phyloP scores from a whole-genome alignment of 2,888 invertebrate species.

The Craniophora ligustri region DNA sequence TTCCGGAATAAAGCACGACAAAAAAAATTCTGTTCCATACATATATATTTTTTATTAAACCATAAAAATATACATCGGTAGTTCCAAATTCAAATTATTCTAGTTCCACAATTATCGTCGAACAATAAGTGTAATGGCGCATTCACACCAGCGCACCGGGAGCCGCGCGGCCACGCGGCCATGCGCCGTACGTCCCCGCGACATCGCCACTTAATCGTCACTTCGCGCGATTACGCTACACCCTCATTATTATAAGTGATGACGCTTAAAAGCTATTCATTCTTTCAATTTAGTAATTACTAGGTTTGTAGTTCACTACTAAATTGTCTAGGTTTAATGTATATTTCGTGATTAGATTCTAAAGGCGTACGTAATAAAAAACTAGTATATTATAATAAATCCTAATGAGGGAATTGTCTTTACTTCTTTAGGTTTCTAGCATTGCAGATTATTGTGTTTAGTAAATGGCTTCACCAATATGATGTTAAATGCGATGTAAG shows the following conservation, averaged over 20 bases:
- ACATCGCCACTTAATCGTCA: slow-evolving; percentile 80
- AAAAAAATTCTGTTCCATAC: no score
- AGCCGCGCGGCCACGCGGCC: slow-evolving; percentile 67
- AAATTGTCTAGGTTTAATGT: slow-evolving; percentile 62
- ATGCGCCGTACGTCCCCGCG: slow-evolving; percentile 68
- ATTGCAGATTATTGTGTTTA: no score
- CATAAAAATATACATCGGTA: slow-evolving; percentile 35
- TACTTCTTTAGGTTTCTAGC: no score
- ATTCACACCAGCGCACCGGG: slow-evolving; percentile 69
- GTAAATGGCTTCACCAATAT: no score
- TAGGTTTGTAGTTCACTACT: slow-evolving; percentile 67
- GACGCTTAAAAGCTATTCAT: slow-evolving; percentile 84
- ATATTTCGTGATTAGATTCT: slow-evolving; percentile 56
- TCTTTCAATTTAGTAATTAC: slow-evolving; percentile 88
- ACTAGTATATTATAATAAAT: not conserved
- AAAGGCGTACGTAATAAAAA: not conserved
- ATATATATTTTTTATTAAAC: no score
- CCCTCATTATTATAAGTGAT: slow-evolving; percentile 87
- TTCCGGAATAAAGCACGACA: no score
- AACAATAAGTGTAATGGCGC: slow-evolving; percentile 82
- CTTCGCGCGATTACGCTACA: slow-evolving; percentile 75
- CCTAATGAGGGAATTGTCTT: no score
- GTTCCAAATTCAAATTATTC: slow-evolving; percentile 70
- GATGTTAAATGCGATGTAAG: no score
- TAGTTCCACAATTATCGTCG: slow-evolving; percentile 65